phyloP scores from a whole-genome alignment of 2,888 invertebrate genomes.

The Girardia tigrina region DNA sequence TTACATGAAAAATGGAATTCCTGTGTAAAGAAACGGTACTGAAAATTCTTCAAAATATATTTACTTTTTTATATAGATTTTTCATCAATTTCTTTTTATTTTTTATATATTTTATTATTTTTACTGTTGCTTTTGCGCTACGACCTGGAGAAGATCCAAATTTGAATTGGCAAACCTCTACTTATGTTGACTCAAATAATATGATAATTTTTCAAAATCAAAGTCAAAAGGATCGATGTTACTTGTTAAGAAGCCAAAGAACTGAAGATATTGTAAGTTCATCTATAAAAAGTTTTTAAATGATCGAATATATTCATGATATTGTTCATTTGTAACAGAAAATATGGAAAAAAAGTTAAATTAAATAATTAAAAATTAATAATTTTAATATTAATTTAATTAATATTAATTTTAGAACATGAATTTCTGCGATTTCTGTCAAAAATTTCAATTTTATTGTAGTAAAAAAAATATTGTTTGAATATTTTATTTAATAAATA shows the following conservation, averaged over 20 bases:
- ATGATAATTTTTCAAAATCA: slow-evolving; percentile 31
- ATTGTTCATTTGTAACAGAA: too few species aligned
- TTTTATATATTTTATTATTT: slow-evolving; percentile 73
- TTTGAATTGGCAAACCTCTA: slow-evolving; percentile 20
- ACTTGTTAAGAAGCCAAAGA: slow-evolving; percentile 42
- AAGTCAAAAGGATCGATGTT: slow-evolving; percentile 43
- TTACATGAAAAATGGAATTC: slow-evolving; percentile 93
- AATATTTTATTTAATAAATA: too few species aligned
- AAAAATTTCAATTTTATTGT: too few species aligned
- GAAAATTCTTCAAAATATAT: background rate
- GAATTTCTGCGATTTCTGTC: too few species aligned
- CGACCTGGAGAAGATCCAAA: slow-evolving; percentile 56
- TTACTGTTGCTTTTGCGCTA: slow-evolving; percentile 71
- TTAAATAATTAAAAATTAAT: too few species aligned
- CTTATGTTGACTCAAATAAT: slow-evolving; percentile 32
- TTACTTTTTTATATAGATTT: slow-evolving; percentile 57
- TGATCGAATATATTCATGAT: too few species aligned
- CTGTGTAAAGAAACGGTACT: slow-evolving; percentile 66
- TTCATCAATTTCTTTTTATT: slow-evolving; percentile 80
- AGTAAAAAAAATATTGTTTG: too few species aligned
- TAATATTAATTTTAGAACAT: too few species aligned
- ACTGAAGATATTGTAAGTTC: slow-evolving; percentile 43
- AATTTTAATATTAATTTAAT: too few species aligned
- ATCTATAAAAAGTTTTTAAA: too few species aligned
- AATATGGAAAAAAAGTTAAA: too few species aligned